phyloP scores from a whole-genome alignment of 2,888 invertebrate species.

The Temnothorax ravouxi region DNA sequence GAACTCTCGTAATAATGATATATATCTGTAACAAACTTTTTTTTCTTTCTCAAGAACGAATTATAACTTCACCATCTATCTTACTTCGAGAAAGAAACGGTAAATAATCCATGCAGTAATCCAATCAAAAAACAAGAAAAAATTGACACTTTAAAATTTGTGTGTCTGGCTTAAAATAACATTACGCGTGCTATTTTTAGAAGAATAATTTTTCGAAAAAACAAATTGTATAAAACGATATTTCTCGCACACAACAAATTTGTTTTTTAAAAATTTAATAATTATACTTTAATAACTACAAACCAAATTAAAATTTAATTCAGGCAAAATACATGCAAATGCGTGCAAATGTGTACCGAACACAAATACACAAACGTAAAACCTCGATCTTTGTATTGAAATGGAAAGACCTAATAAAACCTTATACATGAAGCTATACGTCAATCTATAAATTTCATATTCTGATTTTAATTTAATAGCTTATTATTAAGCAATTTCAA shows the following conservation, averaged over 20 bases:
- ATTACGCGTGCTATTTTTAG: neutral
- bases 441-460: neutral
- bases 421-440: neutral
- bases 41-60: neutral
- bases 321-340: neutral
- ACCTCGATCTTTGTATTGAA: neutral
- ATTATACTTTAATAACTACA: neutral
- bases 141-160: neutral
- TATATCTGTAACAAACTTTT: neutral
- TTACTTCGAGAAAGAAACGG: neutral
- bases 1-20: conserved; percentile 18
- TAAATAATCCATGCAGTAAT: neutral
- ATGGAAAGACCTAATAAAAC: neutral
- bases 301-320: neutral
- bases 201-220: neutral
- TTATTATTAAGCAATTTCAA: conserved; percentile 8
- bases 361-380: neutral
- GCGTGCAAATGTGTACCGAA: neutral
- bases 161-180: neutral
- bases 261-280: neutral
- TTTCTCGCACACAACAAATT: neutral
- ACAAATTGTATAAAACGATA: neutral
- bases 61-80: neutral
- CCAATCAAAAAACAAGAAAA: neutral
- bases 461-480: conserved; percentile 11